Base-by-base conservation (phyloP, 2,113 vertebrate species). In the Nibea coibor region DNA sequence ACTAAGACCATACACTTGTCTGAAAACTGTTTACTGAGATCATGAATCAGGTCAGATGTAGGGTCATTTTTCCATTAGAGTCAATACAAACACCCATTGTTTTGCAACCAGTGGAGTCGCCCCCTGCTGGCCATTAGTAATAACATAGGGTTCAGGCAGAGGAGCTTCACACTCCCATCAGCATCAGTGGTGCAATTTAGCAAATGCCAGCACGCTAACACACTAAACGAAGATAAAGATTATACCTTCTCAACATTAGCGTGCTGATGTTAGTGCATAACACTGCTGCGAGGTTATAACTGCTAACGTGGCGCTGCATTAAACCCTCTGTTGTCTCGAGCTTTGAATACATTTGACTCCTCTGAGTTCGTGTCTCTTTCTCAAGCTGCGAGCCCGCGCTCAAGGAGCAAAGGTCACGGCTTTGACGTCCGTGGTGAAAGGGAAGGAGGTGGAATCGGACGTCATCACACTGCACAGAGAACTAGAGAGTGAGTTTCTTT, bases 401-500 rank as follows among this genome's bases (percentile, higher is more conserved):
- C 75, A 91, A 17, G 87, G 88, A 19, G 89, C 95, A 73, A 95
- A 75, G 14, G 74, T 66, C 67, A 4, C 0, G 8, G 95, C 96
- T 24, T 81, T 94, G 78, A 92, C 56, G 0, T 95, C 97, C 0
- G 69, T 97, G 48, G 93, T 94, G 10, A 85, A 2, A 2, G 96
- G 95, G 43, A 96, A 96, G 62, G 89, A 93, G 3, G 91, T 93
- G 0, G 91, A 97, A 68, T 93, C 90, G 0, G 88, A 96, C 35
- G 84, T 93, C 0, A 80, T 93, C 59, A 70, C 89, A 22, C 91
- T 99, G 80, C 89, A 94, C 89, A 91, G 87, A 67, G 93, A 92
- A 62, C 70, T 97, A 65, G 93, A 97, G 86, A 93, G 98, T 98
- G 92, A 90, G 91, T 87, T 57, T 78, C 10, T 51, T 17, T 20